Percentiles rank a stretch among this genome's conserved stretches.
Evolutionary conservation across 1,140 invertebrate species (phyloP).

Genomic region (Zaprionus capensis): DNA sequence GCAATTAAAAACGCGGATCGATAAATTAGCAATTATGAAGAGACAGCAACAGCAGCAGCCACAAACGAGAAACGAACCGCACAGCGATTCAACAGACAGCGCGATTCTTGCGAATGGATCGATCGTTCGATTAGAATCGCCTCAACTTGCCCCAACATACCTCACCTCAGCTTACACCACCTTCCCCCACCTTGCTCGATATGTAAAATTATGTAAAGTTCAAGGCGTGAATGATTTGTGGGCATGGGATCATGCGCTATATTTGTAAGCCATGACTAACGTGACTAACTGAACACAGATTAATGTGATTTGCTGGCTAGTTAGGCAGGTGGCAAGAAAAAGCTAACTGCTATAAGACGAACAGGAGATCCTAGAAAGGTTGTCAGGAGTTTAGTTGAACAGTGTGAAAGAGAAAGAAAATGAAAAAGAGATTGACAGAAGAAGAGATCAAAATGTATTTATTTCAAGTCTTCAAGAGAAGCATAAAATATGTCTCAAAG

Average conservation of each 20-base stretch:
- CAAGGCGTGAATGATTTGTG: constrained; percentile 36
- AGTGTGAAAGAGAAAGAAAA: no score
- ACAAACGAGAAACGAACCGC: constrained; percentile 50
- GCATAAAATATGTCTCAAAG: no score
- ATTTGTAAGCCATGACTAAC: constrained; percentile 52
- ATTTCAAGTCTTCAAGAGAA: no score
- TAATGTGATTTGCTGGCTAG: constrained; percentile 10
- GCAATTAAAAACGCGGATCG: constrained; percentile 62
- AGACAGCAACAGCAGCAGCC: constrained; percentile 36
- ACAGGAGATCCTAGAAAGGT: no score
- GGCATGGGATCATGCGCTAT: constrained; percentile 47
- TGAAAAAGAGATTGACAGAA: no score
- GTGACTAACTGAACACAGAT: constrained; percentile 9
- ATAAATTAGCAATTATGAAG: constrained; percentile 79
- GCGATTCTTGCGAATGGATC: neutral
- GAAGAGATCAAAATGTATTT: no score
- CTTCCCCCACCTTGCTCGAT: neutral
- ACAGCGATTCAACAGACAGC: constrained; percentile 19
- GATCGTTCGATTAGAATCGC: neutral
- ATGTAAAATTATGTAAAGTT: constrained; percentile 59
- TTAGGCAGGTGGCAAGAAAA: neutral
- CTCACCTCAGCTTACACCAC: no score
- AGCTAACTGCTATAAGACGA: constrained; percentile 4
- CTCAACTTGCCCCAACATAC: neutral
- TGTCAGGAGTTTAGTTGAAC: no score